Evolutionary conservation across 1,140 invertebrate genomes (phyloP), one percentile per base, ranked within the genome.

Genomic region (Anthonomus grandis): DNA sequence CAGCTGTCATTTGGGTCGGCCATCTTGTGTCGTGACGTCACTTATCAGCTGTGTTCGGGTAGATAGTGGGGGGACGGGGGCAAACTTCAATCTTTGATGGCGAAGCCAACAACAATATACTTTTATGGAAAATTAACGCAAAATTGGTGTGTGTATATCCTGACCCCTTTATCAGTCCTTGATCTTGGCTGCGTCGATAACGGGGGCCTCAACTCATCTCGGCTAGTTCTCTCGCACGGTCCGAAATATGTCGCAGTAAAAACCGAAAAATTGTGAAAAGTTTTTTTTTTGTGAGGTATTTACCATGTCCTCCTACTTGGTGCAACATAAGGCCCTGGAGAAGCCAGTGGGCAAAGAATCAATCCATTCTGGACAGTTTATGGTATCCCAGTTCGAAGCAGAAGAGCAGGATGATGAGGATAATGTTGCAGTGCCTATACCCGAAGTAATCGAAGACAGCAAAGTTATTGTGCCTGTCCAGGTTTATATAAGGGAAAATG

Each of bases 321-420:
- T 66, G 42, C 60, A 64, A 23, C 52, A 60, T 47, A 54, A 48
- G 39, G 42, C 49, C 12, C 38, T 59, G 49, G 58, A 62, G 44
- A 55, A 65, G 41, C 59, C 55, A 25, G n/a, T n/a, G n/a, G 53
- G 63, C 42, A 57, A 50, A 57, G 92, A 95, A 74, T 84, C 87
- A 1, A 97, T 97, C 66, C 95, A 98, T 74, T 97, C 93, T 65
- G 95, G 95, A 17, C 95, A 98, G 74, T 98, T 97, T 76, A 98
- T 98, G 95, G 87, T 97, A 34, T 97, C 93, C 39, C 86, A 94
- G 74, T 95, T 97, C 76, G 93, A 97, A 74, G 90, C 91, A 23
- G 90, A 94, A 72, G 89, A 84, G 19, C 89, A 93, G 72, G 91
- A 93, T 69, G 89, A 91, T 69, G 90, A 93, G 67, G 89, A 91